Evolutionary conservation across 1,140 invertebrate genomes (phyloP), one percentile per base, ranked within the genome.

Genomic region (Oreohelix idahoensis): DNA sequence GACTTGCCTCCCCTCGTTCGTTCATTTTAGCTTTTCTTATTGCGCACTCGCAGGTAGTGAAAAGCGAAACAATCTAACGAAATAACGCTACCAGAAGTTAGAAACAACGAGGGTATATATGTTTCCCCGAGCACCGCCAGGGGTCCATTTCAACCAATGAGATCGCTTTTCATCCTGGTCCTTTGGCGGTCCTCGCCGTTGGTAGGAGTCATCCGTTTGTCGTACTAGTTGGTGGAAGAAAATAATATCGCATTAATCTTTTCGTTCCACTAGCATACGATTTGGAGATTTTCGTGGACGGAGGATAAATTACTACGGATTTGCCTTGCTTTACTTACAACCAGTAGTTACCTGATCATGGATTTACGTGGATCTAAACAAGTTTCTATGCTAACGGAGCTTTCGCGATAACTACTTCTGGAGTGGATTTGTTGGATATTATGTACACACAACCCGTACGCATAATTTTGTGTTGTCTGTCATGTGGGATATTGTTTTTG

Each of bases 91-190:
- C 63, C 63, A 66, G 63, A 58, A 66, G n/a, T 66, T 32, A 35
- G 63, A 66, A 66, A 66, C n/a, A 29, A 5, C 29, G 15, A n/a
- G 15, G 74, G 45, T 36, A 35, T 39, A 51, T 45, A 38, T 76
- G 10, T 45, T 76, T 49, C 45, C 15, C n/a, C 74, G 38, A 51
- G 45, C 74, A 51, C 74, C 45, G 74, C 74, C 42, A 76, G 74
- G 74, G 39, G 74, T 76, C 74, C 32, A 51, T 76, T 76, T 51
- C 74, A 45, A 76, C 74, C 74, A 76, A 76, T 76, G 38, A 76
- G 74, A 49, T 76, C 38, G 45, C 39, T 76, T 76, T 76, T 76
- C 74, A 76, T 35, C 32, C 29, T n/a, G 74, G 74, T 76, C 74
- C 45, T 76, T 76, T 49, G 74, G 74, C 74, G 74, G 74, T 76